phyloP scores from a whole-genome alignment of 2,113 vertebrate species.

The Stigmatopora argus region DNA sequence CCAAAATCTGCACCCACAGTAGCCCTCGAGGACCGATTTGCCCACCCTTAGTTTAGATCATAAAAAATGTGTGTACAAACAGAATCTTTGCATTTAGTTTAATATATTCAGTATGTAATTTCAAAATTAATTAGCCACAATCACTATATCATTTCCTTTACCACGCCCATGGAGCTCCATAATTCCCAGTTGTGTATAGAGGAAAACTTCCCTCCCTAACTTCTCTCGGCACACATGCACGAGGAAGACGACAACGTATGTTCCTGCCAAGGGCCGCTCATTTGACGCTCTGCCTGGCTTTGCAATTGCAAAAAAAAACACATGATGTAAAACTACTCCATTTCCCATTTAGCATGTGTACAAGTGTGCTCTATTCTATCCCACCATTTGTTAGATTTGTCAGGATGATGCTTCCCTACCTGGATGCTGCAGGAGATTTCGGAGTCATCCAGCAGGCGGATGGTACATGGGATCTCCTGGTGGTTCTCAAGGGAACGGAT shows the following conservation, averaged over 20 bases:
- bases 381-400: neutral
- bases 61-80: neutral
- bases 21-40: too few relatives aligned
- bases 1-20: too few relatives aligned
- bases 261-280: neutral
- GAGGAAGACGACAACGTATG: neutral
- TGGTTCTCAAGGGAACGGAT: constrained; percentile 76
- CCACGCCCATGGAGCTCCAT: constrained; percentile 48
- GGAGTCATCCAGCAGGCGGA: constrained; percentile 88
- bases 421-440: constrained; percentile 91
- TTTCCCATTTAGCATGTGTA: neutral
- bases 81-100: neutral
- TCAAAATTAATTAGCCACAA: constrained; percentile 11
- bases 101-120: neutral
- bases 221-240: constrained; percentile 20
- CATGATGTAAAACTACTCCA: neutral
- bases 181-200: constrained; percentile 8
- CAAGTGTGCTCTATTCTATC: neutral
- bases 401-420: constrained; percentile 57
- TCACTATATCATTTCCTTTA: constrained; percentile 16
- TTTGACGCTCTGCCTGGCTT: neutral
- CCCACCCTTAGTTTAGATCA: neutral
- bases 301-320: neutral
- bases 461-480: constrained; percentile 86
- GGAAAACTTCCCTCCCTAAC: constrained; percentile 45